Base-by-base conservation (phyloP, 2,113 vertebrate genomes). In the Prionailurus bengalensis region DNA sequence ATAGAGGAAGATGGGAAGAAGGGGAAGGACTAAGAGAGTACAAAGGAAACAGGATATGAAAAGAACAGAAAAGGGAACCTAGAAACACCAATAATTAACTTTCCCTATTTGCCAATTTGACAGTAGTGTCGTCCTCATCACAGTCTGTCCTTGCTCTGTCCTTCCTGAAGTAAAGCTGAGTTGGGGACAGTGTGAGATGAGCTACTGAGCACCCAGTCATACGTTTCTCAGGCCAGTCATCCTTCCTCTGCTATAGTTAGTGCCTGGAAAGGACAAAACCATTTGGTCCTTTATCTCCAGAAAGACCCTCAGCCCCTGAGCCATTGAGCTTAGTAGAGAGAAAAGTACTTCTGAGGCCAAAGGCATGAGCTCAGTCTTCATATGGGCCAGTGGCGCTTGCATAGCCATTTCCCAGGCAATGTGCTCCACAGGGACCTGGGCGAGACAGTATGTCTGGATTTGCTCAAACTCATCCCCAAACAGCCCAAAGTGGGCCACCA, bases 401-500 rank as follows among this genome's bases (percentile, higher is more conserved):
- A 98, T 83, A 97, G 84, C 70, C 96, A 97, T 97, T 96, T 97
- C 70, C 92, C 58, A 87, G 76, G 65, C 63, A 95, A 85, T 88
- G 82, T 84, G 51, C 48, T 98, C 97, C 93, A 61, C 27, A 58
- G 97, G 96, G 97, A 98, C 83, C 65, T 3, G 17, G 83, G 63
- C 1, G 58, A 98, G 93, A 98, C 96, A 96, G 92, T 95, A 90
- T 91, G 90, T 98, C 98, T 97, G 96, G 87, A 92, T 86, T 97
- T 95, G 89, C 65, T 96, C 79, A 90, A 92, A 94, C 79, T 48
- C 89, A 97, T 84, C 92, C 89, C 87, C 71, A 84, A 86, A 88
- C 39, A 95, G 78, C 96, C 82, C 93, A 95, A 92, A 97, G 79
- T 93, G 79, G 91, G 78, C 66, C 86, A 93, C 81, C 36, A 3